Conservation (phyloP, 2,888 invertebrate species). For the Ashinkailepas kermadecensis region DNA sequence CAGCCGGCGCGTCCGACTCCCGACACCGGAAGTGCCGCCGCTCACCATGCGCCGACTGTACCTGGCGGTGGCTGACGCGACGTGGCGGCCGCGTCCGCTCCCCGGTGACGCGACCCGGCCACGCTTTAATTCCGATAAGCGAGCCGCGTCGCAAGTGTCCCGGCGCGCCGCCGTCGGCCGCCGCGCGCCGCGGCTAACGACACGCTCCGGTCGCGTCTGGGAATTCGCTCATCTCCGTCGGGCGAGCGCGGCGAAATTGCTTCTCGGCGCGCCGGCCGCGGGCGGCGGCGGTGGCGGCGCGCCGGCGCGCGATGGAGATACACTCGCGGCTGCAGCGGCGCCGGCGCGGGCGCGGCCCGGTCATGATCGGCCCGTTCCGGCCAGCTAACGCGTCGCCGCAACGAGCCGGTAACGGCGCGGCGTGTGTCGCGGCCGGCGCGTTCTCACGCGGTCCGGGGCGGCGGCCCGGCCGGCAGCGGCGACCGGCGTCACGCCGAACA, state of each 20-base stretch:
- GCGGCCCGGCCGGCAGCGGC: background rate
- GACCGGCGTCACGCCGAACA: background rate
- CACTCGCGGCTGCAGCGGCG: no score
- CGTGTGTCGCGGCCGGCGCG: background rate
- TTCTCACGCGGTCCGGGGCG: background rate
- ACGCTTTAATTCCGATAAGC: constrained; percentile 9
- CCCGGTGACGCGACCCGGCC: no score
- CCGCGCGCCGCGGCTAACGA: background rate
- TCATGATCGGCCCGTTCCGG: background rate
- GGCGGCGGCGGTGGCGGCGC: background rate
- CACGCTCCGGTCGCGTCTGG: background rate
- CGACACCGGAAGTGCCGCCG: no score
- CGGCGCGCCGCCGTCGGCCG: background rate
- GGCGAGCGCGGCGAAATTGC: background rate
- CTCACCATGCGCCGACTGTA: no score
- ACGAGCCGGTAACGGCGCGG: background rate
- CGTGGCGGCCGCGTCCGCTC: no score
- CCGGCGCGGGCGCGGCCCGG: background rate
- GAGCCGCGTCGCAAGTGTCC: background rate
- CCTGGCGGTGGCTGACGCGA: no score
- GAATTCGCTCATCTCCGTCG: constrained; percentile 18
- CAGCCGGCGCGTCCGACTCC: no score
- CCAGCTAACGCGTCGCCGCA: background rate
- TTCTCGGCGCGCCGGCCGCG: background rate
- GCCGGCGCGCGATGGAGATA: background rate